Percentiles rank a stretch among this genome's conserved stretches.
These are phyloP conservation scores for Odontomyia ornata DNA, from an alignment of 2,888 invertebrate species.

Conservation along the genomic window DNA sequence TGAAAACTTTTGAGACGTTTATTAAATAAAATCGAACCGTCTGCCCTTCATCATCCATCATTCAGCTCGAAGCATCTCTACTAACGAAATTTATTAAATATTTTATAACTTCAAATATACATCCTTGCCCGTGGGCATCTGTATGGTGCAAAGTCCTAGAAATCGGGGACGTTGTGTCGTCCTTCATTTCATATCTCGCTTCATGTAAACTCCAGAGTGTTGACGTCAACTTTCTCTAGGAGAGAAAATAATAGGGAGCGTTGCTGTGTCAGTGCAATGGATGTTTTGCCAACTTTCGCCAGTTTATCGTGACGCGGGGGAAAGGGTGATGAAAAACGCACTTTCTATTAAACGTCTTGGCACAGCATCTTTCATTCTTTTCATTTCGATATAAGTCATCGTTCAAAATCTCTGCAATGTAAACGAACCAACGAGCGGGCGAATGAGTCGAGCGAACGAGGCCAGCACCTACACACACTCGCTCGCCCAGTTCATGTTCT, in stretches of 20 bases:
- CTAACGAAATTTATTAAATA: constrained; percentile 46
- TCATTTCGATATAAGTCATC: constrained; percentile 29
- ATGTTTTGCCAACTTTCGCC: background rate
- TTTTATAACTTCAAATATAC: constrained; percentile 31
- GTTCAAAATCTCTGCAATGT: constrained; percentile 26
- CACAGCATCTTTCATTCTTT: constrained; percentile 16
- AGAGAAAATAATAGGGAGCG: background rate
- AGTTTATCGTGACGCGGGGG: background rate
- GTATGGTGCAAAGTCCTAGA: background rate
- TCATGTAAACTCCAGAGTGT: background rate
- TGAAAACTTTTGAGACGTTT: constrained; percentile 45
- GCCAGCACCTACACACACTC: background rate
- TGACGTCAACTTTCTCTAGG: background rate
- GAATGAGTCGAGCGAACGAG: background rate
- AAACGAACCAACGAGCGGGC: no score
- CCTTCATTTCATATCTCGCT: background rate
- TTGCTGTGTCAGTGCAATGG: background rate
- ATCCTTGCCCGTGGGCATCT: constrained; percentile 6
- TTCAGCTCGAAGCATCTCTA: constrained; percentile 18
- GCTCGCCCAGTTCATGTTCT: background rate
- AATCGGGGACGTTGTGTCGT: background rate
- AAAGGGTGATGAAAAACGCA: constrained; percentile 17
- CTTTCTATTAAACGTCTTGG: constrained; percentile 25
- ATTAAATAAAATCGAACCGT: constrained; percentile 44
- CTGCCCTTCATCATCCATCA: constrained; percentile 44